Conservation (phyloP, 2,888 invertebrate genomes). For the Shargacucullia verbasci region DNA sequence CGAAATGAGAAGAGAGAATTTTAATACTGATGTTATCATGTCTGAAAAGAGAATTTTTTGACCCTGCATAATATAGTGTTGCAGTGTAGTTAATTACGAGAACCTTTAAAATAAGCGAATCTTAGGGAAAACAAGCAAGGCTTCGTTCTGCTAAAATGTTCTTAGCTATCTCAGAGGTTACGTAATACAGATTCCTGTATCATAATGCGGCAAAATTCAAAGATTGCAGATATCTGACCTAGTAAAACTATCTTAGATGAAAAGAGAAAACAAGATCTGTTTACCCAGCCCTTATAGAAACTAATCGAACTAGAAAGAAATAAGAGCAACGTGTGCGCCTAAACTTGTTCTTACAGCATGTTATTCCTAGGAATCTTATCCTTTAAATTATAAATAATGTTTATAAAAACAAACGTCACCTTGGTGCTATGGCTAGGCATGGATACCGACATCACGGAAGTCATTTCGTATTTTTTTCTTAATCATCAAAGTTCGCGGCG, state of each 20-base stretch:
- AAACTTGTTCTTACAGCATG: no score
- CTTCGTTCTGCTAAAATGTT: constrained; percentile 11
- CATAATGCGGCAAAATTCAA: constrained; percentile 40
- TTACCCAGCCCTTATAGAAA: constrained; percentile 13
- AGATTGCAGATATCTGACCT: constrained; percentile 40
- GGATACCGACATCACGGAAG: background rate
- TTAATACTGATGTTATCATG: no score
- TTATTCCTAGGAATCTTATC: no score
- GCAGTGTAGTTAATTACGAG: no score
- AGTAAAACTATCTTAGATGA: constrained; percentile 20
- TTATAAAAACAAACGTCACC: constrained; percentile 1
- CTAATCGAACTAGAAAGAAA: constrained; percentile 16
- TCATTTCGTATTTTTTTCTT: constrained; percentile 9
- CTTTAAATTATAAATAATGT: background rate
- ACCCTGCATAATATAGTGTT: no score
- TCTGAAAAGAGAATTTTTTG: no score
- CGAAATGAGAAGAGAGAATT: no score
- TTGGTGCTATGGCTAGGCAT: constrained; percentile 11
- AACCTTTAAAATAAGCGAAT: background rate
- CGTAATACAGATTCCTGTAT: constrained; percentile 33
- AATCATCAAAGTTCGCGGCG: constrained; percentile 3
- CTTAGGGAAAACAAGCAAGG: constrained; percentile 2
- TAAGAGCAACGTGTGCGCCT: constrained; percentile 9
- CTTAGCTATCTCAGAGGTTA: constrained; percentile 25
- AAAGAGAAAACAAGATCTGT: constrained; percentile 15